Percentiles rank a stretch among this genome's conserved stretches.
Conservation (phyloP, 2,888 invertebrate species). For the Coecobrya sp. region DNA sequence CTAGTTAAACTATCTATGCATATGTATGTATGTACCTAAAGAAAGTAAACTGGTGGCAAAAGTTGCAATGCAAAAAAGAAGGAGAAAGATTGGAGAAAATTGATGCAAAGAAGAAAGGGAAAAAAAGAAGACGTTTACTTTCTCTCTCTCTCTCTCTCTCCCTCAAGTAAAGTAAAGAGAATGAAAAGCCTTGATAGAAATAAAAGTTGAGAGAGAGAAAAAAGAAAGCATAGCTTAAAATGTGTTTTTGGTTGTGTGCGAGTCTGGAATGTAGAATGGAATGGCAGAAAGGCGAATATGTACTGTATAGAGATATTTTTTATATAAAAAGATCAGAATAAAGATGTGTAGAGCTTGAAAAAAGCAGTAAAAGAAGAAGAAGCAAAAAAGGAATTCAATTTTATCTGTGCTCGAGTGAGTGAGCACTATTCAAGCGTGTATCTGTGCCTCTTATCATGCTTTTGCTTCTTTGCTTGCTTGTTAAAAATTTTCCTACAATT, state of each 20-base stretch:
- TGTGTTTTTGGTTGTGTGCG: slow-evolving; percentile 11
- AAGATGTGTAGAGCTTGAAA: slow-evolving; percentile 64
- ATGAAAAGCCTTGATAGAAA: not conserved
- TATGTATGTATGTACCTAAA: not conserved
- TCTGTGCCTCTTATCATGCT: slow-evolving; percentile 23
- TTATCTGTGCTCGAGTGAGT: slow-evolving; percentile 72
- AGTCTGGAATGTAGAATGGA: slow-evolving; percentile 9
- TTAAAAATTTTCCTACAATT: not conserved
- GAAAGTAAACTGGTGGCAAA: not conserved
- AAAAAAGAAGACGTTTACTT: slow-evolving; percentile 73
- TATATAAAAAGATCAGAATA: slow-evolving; percentile 32
- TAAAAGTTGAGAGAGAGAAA: slow-evolving; percentile 4
- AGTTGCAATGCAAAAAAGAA: not conserved
- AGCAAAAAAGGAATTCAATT: slow-evolving; percentile 76
- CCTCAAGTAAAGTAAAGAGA: too few relatives aligned
- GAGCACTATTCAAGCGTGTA: slow-evolving; percentile 63
- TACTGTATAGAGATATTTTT: not conserved
- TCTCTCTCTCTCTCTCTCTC: too few relatives aligned
- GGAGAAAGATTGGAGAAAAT: slow-evolving; percentile 74
- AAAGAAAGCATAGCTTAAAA: not conserved
- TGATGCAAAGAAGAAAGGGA: slow-evolving; percentile 45
- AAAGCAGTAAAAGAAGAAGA: not conserved
- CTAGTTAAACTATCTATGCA: not conserved
- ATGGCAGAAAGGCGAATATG: not conserved
- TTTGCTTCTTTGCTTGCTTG: slow-evolving; percentile 9